phyloP scores from a whole-genome alignment of 1,140 invertebrate species.

The Drosophila saltans region DNA sequence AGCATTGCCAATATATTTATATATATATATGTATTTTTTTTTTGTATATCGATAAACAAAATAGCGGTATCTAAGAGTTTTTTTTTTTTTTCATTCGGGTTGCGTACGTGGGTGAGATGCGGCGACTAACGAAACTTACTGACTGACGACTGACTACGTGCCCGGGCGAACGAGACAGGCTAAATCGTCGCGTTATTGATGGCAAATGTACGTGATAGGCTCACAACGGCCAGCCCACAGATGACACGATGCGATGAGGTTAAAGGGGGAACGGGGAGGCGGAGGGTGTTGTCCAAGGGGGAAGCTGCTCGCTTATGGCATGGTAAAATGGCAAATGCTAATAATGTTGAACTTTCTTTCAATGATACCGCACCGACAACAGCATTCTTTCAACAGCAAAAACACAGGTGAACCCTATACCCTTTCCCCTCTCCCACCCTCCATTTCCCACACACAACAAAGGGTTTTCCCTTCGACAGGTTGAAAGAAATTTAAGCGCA shows the following conservation, averaged over 20 bases:
- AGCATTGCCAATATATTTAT: conserved; percentile 60
- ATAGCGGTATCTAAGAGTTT: conserved; percentile 53
- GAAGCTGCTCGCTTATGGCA: no score
- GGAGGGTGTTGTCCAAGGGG: not conserved
- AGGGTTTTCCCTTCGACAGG: conserved; percentile 61
- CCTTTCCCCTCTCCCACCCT: no score
- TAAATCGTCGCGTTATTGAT: conserved; percentile 81
- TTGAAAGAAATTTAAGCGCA: conserved; percentile 62
- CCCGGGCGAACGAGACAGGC: conserved; percentile 74
- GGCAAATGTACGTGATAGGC: conserved; percentile 80
- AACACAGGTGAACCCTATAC: conserved; percentile 28
- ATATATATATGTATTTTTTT: not conserved
- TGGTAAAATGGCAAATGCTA: conserved; percentile 38
- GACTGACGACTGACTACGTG: conserved; percentile 50
- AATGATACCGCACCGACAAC: conserved; percentile 30
- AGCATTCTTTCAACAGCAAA: conserved; percentile 54
- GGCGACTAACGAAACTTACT: conserved; percentile 13
- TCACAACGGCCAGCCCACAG: conserved; percentile 48
- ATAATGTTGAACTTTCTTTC: conserved; percentile 34
- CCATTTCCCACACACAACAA: not conserved
- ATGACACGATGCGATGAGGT: conserved; percentile 25
- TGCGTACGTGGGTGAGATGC: conserved; percentile 45
- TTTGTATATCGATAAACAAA: conserved; percentile 75
- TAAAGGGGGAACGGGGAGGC: conserved; percentile 14
- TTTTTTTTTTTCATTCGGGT: conserved; percentile 45